phyloP scores from a whole-genome alignment of 1,140 invertebrate species.

The Drosophila ironensis region DNA sequence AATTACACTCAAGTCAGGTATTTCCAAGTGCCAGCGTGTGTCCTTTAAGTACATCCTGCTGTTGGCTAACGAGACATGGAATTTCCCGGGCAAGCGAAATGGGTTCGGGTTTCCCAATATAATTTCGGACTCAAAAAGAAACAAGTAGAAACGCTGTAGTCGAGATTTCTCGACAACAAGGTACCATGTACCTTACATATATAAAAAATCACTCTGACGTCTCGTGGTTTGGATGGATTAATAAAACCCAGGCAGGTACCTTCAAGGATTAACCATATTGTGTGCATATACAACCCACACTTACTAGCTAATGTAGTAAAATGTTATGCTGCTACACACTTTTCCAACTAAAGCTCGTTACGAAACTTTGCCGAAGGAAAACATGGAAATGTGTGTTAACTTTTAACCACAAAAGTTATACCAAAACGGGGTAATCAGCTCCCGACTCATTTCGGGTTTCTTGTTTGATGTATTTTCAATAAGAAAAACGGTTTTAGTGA shows the following conservation, averaged over 20 bases:
- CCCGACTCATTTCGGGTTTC: not conserved
- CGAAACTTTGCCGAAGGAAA: not conserved
- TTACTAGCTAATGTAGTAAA: not conserved
- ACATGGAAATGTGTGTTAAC: slow-evolving; percentile 1
- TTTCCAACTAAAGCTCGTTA: slow-evolving; percentile 3
- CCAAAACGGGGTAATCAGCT: not conserved
- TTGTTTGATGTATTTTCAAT: slow-evolving; percentile 11
- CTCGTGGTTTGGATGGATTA: not conserved
- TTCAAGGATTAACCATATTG: not conserved
- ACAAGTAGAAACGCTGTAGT: too few relatives aligned
- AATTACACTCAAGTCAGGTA: slow-evolving; percentile 37
- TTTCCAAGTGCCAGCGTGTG: slow-evolving; percentile 52
- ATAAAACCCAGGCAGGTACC: not conserved
- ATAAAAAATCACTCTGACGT: slow-evolving; percentile 1
- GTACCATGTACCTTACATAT: too few relatives aligned
- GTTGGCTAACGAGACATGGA: slow-evolving; percentile 27
- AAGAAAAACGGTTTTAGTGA: not conserved
- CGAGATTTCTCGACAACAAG: not conserved
- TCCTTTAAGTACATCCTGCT: slow-evolving; percentile 44
- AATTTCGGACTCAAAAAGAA: too few relatives aligned
- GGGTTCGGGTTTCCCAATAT: not conserved
- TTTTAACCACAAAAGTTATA: not conserved
- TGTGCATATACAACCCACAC: not conserved
- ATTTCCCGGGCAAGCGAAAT: slow-evolving; percentile 1
- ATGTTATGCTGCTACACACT: not conserved